Evolutionary conservation across 2,797 vertebrate genomes (phyloP).

Genomic region (Neostethus bicornis): DNA sequence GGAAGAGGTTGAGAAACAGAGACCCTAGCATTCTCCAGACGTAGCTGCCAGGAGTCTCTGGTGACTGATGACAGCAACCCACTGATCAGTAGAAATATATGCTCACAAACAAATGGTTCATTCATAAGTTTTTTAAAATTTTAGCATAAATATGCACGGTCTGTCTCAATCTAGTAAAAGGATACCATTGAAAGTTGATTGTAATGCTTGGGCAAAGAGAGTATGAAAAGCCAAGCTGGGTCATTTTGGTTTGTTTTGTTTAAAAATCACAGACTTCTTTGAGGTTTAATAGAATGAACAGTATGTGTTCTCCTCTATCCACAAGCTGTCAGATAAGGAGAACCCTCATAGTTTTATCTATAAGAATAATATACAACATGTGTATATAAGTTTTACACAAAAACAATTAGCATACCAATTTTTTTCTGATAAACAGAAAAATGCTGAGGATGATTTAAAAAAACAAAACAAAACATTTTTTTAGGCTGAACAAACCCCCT

Average conservation of each 20-base stretch:
- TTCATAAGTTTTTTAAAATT: neutral
- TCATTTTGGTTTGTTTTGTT: conserved; percentile 1
- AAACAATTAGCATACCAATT: too few relatives aligned
- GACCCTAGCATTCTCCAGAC: conserved; percentile 21
- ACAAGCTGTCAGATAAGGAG: neutral
- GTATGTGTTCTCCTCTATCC: neutral
- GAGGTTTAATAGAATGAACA: neutral
- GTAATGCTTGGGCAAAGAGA: conserved; percentile 4
- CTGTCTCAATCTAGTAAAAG: conserved; percentile 1
- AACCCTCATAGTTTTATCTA: neutral
- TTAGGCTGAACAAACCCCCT: too few relatives aligned
- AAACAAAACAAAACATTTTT: neutral
- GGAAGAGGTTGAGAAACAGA: conserved; percentile 24
- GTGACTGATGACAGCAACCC: conserved; percentile 32
- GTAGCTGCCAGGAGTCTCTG: conserved; percentile 10
- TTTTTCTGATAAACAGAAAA: neutral
- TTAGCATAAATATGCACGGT: conserved; percentile 10
- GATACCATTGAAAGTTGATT: conserved; percentile 6
- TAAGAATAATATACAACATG: too few relatives aligned
- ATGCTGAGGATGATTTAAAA: neutral
- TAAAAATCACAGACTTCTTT: conserved; percentile 1
- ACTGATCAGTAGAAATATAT: conserved; percentile 15
- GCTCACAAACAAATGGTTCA: conserved; percentile 13
- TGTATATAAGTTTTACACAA: neutral
- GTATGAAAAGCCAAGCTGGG: neutral